Conservation (phyloP, 2,888 invertebrate genomes). For the Lasioglossum pauxillum region DNA sequence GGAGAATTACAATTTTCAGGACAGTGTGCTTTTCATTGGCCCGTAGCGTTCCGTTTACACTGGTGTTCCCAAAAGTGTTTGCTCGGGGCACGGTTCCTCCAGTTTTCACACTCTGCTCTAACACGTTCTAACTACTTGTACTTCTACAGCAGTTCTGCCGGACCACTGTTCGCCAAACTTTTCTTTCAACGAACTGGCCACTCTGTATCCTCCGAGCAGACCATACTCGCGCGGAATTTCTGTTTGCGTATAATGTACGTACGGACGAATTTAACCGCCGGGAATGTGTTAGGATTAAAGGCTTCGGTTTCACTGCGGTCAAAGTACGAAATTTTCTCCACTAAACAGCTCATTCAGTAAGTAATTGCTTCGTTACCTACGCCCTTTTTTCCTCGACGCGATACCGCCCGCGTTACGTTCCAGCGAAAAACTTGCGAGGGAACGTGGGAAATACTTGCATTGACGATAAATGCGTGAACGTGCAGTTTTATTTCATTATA, state of each 20-base stretch:
- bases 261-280: constrained; percentile 33
- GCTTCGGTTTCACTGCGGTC: constrained; percentile 16
- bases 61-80: constrained; percentile 62
- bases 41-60: constrained; percentile 60
- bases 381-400: background rate
- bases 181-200: constrained; percentile 66
- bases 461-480: background rate
- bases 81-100: constrained; percentile 66
- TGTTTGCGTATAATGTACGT: constrained; percentile 39
- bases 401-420: background rate
- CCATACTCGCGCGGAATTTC: constrained; percentile 48
- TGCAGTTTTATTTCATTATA: too few relatives aligned
- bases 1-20: constrained; percentile 39
- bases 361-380: background rate
- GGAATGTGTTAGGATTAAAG: constrained; percentile 35
- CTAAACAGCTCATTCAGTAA: constrained; percentile 4
- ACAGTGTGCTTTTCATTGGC: constrained; percentile 46
- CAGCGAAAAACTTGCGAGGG: background rate
- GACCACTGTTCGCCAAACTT: constrained; percentile 66
- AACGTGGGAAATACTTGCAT: background rate
- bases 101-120: constrained; percentile 68
- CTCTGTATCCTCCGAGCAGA: constrained; percentile 40
- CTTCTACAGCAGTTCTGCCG: constrained; percentile 55
- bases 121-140: constrained; percentile 64
- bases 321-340: constrained; percentile 4